phyloP scores from a whole-genome alignment of 2,888 invertebrate species.

The Eucera pruinosa region DNA sequence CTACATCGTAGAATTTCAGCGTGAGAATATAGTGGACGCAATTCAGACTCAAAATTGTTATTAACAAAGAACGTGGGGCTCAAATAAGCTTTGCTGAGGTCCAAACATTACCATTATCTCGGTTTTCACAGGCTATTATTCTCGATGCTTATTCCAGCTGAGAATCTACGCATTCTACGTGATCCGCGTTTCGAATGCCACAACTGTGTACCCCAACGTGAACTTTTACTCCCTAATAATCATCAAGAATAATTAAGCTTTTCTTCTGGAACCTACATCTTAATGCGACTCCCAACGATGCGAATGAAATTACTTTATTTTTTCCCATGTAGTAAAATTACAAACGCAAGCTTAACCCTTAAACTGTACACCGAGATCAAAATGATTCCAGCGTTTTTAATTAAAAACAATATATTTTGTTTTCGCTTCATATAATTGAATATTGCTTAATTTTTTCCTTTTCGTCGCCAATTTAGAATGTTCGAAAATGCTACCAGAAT shows the following conservation, averaged over 20 bases:
- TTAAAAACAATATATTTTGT: no score
- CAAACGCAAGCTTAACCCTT: no score
- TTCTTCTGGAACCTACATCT: not conserved
- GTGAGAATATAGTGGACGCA: slow-evolving; percentile 17
- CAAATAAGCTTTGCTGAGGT: slow-evolving; percentile 51
- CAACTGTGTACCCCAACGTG: slow-evolving; percentile 1
- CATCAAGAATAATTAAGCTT: slow-evolving; percentile 35
- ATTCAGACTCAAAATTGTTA: slow-evolving; percentile 42
- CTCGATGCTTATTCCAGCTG: slow-evolving; percentile 48
- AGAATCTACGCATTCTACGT: slow-evolving; percentile 62
- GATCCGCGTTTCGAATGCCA: slow-evolving; percentile 45
- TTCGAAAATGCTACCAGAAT: no score
- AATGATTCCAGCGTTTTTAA: no score
- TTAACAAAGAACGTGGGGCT: slow-evolving; percentile 27
- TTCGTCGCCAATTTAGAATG: no score
- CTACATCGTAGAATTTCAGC: not conserved
- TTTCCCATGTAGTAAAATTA: not conserved
- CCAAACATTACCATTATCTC: slow-evolving; percentile 51
- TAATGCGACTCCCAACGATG: not conserved
- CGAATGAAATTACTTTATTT: not conserved
- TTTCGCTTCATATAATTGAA: no score
- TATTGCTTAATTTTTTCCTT: no score
- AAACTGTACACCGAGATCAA: no score
- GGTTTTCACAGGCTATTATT: slow-evolving; percentile 58
- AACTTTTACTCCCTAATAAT: slow-evolving; percentile 37